A percentile compares a stretch with the other conserved stretches of the same genome.
Conservation (phyloP, 2,888 invertebrate genomes). For the Seladonia tumulorum region DNA sequence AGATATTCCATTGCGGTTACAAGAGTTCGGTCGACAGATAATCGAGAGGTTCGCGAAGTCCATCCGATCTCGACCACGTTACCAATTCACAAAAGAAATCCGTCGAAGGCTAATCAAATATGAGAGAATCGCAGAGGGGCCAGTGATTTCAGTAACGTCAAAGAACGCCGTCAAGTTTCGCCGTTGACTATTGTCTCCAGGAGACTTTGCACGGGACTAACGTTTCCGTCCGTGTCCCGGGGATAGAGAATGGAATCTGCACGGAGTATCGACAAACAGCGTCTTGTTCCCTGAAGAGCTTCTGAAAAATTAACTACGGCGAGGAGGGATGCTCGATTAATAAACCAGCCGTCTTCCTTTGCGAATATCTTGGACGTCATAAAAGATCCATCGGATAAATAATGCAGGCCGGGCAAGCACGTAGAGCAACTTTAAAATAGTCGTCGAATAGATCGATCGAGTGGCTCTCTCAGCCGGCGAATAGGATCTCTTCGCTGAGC, state of each 20-base stretch:
- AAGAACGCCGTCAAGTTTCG: not conserved
- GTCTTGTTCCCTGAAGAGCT: not conserved
- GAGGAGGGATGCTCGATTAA: constrained; percentile 8
- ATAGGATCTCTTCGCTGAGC: not conserved
- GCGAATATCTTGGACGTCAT: constrained; percentile 3
- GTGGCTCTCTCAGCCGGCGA: not conserved
- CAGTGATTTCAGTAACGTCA: not conserved
- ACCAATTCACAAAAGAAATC: not conserved
- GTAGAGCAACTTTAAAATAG: constrained; percentile 22
- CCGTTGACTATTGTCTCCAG: not conserved
- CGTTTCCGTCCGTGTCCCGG: too few species aligned
- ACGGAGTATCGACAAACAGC: not conserved
- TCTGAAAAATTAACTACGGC: not conserved
- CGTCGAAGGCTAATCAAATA: not conserved
- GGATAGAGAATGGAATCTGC: not conserved
- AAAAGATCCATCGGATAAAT: constrained; percentile 38
- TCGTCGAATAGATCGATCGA: constrained; percentile 30
- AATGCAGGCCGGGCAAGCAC: constrained; percentile 10
- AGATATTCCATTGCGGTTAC: not conserved
- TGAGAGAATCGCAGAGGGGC: not conserved
- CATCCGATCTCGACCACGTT: not conserved
- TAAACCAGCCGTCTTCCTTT: constrained; percentile 18
- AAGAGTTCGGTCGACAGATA: not conserved
- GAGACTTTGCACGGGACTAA: not conserved
- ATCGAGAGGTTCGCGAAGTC: not conserved